Conservation (phyloP, 1,140 invertebrate genomes). For the Diabrotica undecimpunctata region DNA sequence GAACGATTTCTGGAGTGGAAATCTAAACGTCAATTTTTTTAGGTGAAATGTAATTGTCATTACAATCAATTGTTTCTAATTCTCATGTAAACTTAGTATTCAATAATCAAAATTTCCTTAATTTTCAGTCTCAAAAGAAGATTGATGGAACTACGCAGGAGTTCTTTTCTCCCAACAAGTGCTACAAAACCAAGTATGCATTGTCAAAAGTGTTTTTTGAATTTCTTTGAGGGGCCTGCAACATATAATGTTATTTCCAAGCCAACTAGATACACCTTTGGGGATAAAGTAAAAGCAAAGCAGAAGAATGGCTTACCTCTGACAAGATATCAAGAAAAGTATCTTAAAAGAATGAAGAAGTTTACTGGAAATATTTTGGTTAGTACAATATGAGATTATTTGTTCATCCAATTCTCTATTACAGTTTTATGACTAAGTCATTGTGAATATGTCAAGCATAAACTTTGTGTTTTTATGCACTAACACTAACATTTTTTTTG, state of each 20-base stretch:
- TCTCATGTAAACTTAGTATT: no score
- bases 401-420: background rate
- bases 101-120: slow-evolving; percentile 7
- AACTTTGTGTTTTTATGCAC: background rate
- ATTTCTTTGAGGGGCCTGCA: slow-evolving; percentile 18
- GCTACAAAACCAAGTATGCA: slow-evolving; percentile 9
- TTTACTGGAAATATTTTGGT: slow-evolving; percentile 18
- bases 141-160: slow-evolving; percentile 22
- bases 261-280: slow-evolving; percentile 23
- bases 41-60: no score
- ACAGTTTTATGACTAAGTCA: background rate
- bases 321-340: slow-evolving; percentile 28
- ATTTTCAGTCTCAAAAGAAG: slow-evolving; percentile 27
- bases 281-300: slow-evolving; percentile 24
- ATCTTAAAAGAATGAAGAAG: slow-evolving; percentile 19
- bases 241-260: slow-evolving; percentile 15
- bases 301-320: slow-evolving; percentile 14
- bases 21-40: no score
- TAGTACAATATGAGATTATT: background rate
- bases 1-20: no score
- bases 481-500: slow-evolving; percentile 13
- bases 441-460: background rate
- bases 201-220: slow-evolving; percentile 30
- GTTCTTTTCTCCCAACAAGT: slow-evolving; percentile 13
- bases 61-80: no score